phyloP scores from a whole-genome alignment of 2,797 vertebrate species.

The Champsocephalus esox region DNA sequence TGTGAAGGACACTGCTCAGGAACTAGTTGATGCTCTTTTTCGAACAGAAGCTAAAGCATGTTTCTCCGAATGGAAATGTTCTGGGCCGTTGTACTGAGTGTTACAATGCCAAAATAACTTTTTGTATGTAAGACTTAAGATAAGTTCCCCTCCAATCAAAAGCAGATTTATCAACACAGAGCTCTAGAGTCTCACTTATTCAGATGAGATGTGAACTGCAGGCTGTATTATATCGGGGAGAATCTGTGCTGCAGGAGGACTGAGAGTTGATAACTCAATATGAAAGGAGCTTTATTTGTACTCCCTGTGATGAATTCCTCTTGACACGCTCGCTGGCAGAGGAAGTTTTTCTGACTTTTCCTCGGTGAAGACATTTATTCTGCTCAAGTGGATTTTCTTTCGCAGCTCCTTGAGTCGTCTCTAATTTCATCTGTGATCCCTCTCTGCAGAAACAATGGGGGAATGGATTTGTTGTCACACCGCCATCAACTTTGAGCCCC shows the following conservation, averaged over 20 bases:
- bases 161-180: slow-evolving; percentile 31
- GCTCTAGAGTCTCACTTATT: slow-evolving; percentile 26
- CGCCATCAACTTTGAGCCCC: slow-evolving; percentile 60
- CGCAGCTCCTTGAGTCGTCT: slow-evolving; percentile 59
- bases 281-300: slow-evolving; percentile 68
- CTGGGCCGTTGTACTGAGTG: no score
- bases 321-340: slow-evolving; percentile 59
- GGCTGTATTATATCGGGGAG: slow-evolving; percentile 43
- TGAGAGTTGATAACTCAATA: slow-evolving; percentile 59
- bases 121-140: no score
- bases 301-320: slow-evolving; percentile 64
- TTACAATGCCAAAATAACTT: no score
- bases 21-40: no score
- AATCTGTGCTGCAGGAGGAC: slow-evolving; percentile 45
- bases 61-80: no score
- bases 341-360: slow-evolving; percentile 54
- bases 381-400: slow-evolving; percentile 46
- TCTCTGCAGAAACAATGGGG: slow-evolving; percentile 43
- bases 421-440: slow-evolving; percentile 78
- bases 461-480: slow-evolving; percentile 68
- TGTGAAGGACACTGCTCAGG: no score
- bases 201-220: slow-evolving; percentile 40
- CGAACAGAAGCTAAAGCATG: no score
- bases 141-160: slow-evolving; percentile 18
- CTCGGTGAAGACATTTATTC: slow-evolving; percentile 48